Percentiles rank a stretch among this genome's conserved stretches.
phyloP scores from a whole-genome alignment of 2,888 invertebrate species.

The Drosophila ezoana region DNA sequence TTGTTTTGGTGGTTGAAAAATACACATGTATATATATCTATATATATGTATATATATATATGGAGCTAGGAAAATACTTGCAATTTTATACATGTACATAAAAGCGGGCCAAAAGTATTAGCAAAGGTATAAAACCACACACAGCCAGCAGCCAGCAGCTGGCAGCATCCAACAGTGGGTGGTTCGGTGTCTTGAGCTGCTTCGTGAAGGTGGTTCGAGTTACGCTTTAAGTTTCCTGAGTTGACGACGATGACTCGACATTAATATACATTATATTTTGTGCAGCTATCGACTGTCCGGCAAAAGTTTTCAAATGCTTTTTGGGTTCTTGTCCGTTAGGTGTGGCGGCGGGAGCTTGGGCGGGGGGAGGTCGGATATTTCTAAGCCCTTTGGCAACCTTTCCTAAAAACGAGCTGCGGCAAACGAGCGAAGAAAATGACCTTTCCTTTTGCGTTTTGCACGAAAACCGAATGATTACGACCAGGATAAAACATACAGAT shows the following conservation, averaged over 20 bases:
- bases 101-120: conserved; percentile 51
- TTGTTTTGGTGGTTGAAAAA: conserved; percentile 69
- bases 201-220: conserved; percentile 26
- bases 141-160: conserved; percentile 26
- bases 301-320: conserved; percentile 69
- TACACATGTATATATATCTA: conserved; percentile 31
- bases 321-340: conserved; percentile 20
- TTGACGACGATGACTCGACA: conserved; percentile 71
- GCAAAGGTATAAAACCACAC: conserved; percentile 74
- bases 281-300: conserved; percentile 75
- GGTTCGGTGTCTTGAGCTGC: conserved; percentile 9
- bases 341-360: background rate
- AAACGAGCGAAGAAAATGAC: conserved; percentile 75
- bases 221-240: conserved; percentile 51
- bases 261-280: conserved; percentile 74
- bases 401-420: conserved; percentile 61
- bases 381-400: conserved; percentile 78
- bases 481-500: conserved; percentile 40
- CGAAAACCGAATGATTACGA: conserved; percentile 68
- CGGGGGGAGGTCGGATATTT: background rate
- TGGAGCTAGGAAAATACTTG: conserved; percentile 15
- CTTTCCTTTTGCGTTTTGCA: conserved; percentile 75
- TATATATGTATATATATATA: conserved; percentile 27
- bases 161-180: conserved; percentile 11
- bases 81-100: conserved; percentile 31